Base-by-base conservation (phyloP, 2,797 vertebrate species). In the Cryptoprocta ferox region DNA sequence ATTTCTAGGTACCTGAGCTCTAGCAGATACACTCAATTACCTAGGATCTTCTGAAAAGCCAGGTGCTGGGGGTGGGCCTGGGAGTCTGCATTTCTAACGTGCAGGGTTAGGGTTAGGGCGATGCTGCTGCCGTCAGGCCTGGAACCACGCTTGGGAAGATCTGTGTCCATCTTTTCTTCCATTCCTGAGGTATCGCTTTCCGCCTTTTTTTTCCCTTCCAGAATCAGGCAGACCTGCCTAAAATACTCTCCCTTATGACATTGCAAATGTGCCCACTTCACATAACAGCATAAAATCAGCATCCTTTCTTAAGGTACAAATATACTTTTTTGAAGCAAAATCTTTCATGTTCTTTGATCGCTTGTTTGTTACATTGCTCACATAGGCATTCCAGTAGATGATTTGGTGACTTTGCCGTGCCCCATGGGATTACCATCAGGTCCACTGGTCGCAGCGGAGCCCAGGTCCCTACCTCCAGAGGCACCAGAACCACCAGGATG, bases 301-400 rank as follows among this genome's bases (percentile, higher is more conserved):
- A 19, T 37, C 2, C 0, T 11, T 53, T 32, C 48, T 70, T 35
- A 42, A 73, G 45, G 56, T 18, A 80, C 59, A 75, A 48, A 28
- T n/a, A 10, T 0, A 0, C 56, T 63, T 73, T 83, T 76, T 30
- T 21, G 21, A 21, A 73, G 37, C 10, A 0, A 24, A 16, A 26
- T 15, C 21, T 35, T 65, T 24, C 32, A 0, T 16, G 4, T 50
- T 24, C 1, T 0, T 21, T 21, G 8, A 24, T 53, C 13, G 0
- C 19, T 2, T 18, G 1, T 21, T 16, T 18, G 26, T 8, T 4
- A 7, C 11, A 2, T 28, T 14, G 28, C 76, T 59, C 11, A 0
- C 1, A 0, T 4, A 0, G 15, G 30, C 18, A 0, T n/a, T 24
- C 68, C 30, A 8, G 42, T 19, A n/a, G 42, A 1, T 1, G 6